Evolutionary conservation across 2,888 invertebrate genomes (phyloP).

Genomic region (Folsomia candida): DNA sequence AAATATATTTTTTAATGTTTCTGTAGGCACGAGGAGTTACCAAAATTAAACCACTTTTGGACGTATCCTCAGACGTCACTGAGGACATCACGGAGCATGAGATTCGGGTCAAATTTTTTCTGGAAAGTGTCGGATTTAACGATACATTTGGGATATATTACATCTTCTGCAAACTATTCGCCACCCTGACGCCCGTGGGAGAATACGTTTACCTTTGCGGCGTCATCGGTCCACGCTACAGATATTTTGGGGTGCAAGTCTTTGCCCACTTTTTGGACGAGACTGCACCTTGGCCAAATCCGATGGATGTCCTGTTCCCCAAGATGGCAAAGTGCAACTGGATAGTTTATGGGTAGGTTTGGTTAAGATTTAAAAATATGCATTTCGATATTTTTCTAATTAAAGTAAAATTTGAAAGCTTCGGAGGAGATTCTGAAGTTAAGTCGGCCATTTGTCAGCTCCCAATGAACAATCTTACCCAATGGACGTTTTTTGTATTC

Average conservation of each 20-base stretch:
- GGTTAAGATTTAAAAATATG: too few species aligned
- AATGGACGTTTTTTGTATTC: slow-evolving; percentile 27
- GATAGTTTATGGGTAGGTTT: slow-evolving; percentile 24
- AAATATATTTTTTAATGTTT: too few species aligned
- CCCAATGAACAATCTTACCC: slow-evolving; percentile 31
- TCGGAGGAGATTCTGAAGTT: slow-evolving; percentile 14
- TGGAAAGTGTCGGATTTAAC: slow-evolving; percentile 27
- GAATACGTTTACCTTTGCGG: slow-evolving; percentile 23
- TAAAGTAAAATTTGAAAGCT: too few species aligned
- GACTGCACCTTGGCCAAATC: slow-evolving; percentile 23
- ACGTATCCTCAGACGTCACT: neutral
- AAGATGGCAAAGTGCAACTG: slow-evolving; percentile 35
- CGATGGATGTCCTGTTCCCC: slow-evolving; percentile 30
- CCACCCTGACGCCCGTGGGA: slow-evolving; percentile 16
- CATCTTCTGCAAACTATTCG: slow-evolving; percentile 19
- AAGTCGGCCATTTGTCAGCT: slow-evolving; percentile 30
- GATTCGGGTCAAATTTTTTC: slow-evolving; percentile 4
- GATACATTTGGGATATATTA: slow-evolving; percentile 14
- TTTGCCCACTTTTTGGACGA: slow-evolving; percentile 13
- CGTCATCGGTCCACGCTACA: slow-evolving; percentile 18
- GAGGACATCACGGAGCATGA: slow-evolving; percentile 6
- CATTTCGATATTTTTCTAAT: too few species aligned
- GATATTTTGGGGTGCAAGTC: slow-evolving; percentile 11
- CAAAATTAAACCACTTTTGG: slow-evolving; percentile 19
- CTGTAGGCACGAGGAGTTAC: slow-evolving; percentile 1